A percentile compares a stretch with the other conserved stretches of the same genome.
Evolutionary conservation across 2,888 invertebrate genomes (phyloP).

Genomic region (Trypoxylon attenuatum): DNA sequence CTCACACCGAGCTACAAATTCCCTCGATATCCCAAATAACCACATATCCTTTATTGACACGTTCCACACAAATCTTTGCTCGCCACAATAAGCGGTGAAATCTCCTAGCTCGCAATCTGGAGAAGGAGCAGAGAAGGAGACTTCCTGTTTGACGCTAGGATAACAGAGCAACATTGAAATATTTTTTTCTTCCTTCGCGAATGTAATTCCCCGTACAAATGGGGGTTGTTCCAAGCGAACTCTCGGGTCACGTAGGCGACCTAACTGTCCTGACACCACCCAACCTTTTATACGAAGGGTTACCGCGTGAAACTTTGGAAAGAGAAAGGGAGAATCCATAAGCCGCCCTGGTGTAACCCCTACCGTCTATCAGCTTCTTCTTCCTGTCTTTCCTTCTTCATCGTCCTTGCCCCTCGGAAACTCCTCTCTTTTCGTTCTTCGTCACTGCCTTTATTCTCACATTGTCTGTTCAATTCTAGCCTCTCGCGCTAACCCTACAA

Average conservation of each 20-base stretch:
- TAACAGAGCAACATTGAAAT: slow-evolving; percentile 25
- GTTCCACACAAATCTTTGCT: background rate
- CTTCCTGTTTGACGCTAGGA: slow-evolving; percentile 5
- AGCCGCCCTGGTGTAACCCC: slow-evolving; percentile 42
- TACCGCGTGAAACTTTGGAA: slow-evolving; percentile 59
- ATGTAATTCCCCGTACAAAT: slow-evolving; percentile 67
- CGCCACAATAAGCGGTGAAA: background rate
- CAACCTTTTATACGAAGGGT: slow-evolving; percentile 65
- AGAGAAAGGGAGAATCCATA: slow-evolving; percentile 48
- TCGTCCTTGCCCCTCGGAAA: slow-evolving; percentile 34
- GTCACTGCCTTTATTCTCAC: no score
- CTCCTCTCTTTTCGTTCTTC: no score
- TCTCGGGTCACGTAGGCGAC: slow-evolving; percentile 67
- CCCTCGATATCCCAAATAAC: no score
- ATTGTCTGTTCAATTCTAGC: slow-evolving; percentile 31
- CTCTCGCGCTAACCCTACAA: slow-evolving; percentile 18
- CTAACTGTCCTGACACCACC: slow-evolving; percentile 65
- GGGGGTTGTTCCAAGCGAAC: slow-evolving; percentile 63
- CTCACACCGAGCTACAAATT: no score
- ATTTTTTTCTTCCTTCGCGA: slow-evolving; percentile 42
- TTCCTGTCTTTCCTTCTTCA: no score
- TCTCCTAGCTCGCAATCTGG: background rate
- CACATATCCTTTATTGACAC: no score
- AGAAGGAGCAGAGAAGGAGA: background rate
- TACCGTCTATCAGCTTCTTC: slow-evolving; percentile 20